These are phyloP conservation scores for Heterodera filipjevi DNA, from an alignment of 2,888 invertebrate species.

Conservation along the genomic window DNA sequence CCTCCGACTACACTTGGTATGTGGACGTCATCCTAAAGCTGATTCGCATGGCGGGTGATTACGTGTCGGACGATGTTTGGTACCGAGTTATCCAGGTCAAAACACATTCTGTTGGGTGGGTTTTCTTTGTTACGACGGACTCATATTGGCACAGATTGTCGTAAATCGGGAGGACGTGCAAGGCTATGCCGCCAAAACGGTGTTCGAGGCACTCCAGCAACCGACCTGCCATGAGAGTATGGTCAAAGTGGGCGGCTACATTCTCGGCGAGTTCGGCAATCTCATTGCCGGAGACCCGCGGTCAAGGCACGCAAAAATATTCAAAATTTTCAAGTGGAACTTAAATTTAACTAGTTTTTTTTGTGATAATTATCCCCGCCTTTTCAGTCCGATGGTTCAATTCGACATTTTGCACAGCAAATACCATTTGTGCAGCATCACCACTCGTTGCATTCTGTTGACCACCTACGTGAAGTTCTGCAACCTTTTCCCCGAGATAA, in stretches of 20 bases:
- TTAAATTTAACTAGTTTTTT: not conserved
- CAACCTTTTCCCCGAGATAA: conserved; percentile 97
- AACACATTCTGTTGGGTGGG: too few relatives aligned
- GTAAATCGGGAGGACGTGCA: conserved; percentile 99
- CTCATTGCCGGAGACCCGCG: conserved; percentile 96
- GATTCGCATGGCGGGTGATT: conserved; percentile 98
- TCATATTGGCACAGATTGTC: conserved; percentile 79
- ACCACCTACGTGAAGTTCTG: conserved; percentile 99
- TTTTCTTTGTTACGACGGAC: not conserved
- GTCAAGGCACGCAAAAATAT: conserved; percentile 71
- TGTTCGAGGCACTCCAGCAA: conserved; percentile 77
- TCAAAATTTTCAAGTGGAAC: not conserved
- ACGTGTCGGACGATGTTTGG: conserved; percentile 99
- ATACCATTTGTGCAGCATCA: conserved; percentile 94
- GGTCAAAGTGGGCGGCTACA: conserved; percentile 99
- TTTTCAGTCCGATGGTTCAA: conserved; percentile 85
- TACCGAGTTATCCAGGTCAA: conserved; percentile 82
- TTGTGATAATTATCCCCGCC: not conserved
- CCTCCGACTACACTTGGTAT: conserved; percentile 96
- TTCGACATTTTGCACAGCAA: conserved; percentile 98
- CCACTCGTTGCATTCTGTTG: conserved; percentile 90
- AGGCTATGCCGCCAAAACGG: conserved; percentile 98
- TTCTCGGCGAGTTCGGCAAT: conserved; percentile 98
- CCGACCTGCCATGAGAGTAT: conserved; percentile 99
- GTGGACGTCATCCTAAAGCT: conserved; percentile 94